These are phyloP conservation scores for Ammodytes dubius DNA, from an alignment of 2,113 vertebrate genomes.

Conservation along the genomic window DNA sequence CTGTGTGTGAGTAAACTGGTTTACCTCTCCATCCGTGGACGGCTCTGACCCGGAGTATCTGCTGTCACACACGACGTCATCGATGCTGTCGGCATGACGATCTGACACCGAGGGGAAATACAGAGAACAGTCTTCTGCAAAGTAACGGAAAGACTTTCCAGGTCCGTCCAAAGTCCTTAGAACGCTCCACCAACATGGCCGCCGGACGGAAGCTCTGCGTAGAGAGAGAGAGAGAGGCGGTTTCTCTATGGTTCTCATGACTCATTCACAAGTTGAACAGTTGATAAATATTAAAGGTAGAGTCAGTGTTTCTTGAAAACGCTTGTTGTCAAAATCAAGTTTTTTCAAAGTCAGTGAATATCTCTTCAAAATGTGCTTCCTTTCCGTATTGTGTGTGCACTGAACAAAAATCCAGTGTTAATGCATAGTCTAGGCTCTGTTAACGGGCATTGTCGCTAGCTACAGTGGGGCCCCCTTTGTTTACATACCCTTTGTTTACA, in stretches of 20 bases:
- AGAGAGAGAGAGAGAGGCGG: not conserved
- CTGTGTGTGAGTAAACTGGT: not conserved
- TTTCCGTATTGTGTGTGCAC: too few relatives aligned
- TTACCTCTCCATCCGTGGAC: constrained; percentile 91
- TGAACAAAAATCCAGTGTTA: too few relatives aligned
- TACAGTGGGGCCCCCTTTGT: too few relatives aligned
- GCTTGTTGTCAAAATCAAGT: too few relatives aligned
- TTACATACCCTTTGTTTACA: too few relatives aligned
- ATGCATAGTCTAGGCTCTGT: too few relatives aligned
- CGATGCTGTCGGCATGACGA: constrained; percentile 80
- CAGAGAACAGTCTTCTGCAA: constrained; percentile 87
- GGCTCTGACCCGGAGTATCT: constrained; percentile 91
- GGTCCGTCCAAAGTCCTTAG: constrained; percentile 88
- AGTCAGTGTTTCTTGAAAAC: too few relatives aligned
- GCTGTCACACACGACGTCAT: constrained; percentile 90
- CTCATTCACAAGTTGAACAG: too few relatives aligned
- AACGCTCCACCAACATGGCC: constrained; percentile 92
- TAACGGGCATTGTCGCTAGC: too few relatives aligned
- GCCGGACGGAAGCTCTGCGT: constrained; percentile 91
- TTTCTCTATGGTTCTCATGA: not conserved
- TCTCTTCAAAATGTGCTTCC: too few relatives aligned
- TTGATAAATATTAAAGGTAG: too few relatives aligned
- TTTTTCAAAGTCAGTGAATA: too few relatives aligned
- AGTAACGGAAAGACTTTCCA: constrained; percentile 91
- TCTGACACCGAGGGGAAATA: constrained; percentile 86